Percentiles rank a stretch among this genome's conserved stretches.
Evolutionary conservation across 2,113 vertebrate genomes (phyloP).

Genomic region (Cololabis saira): DNA sequence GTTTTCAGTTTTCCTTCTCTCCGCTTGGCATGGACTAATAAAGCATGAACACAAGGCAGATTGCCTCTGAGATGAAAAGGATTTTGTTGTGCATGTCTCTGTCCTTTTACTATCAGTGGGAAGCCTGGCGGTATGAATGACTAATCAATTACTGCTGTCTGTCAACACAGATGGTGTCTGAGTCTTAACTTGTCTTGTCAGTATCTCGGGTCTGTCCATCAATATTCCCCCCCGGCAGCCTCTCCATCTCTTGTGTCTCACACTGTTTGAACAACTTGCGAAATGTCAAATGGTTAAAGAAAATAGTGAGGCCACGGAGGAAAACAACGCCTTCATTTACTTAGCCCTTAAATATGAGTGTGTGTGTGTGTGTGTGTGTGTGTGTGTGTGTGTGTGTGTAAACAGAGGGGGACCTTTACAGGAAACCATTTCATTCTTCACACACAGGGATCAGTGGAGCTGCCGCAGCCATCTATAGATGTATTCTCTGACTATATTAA

Average conservation of each 20-base stretch:
- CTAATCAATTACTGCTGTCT: constrained; percentile 66
- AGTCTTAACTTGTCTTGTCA: constrained; percentile 51
- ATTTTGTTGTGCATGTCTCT: constrained; percentile 49
- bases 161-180: constrained; percentile 67
- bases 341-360: background rate
- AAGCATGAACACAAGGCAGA: constrained; percentile 16
- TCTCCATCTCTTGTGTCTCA: constrained; percentile 28
- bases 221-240: constrained; percentile 51
- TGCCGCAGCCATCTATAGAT: constrained; percentile 40
- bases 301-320: constrained; percentile 13
- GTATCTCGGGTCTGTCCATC: constrained; percentile 57
- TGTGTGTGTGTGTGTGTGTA: background rate
- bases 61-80: constrained; percentile 39
- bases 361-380: background rate
- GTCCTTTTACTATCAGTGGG: constrained; percentile 63
- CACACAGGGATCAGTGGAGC: constrained; percentile 44
- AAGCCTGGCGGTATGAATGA: constrained; percentile 50
- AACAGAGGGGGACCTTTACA: constrained; percentile 41
- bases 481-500: constrained; percentile 25
- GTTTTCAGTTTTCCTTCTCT: constrained; percentile 10
- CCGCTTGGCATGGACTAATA: constrained; percentile 33
- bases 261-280: constrained; percentile 43
- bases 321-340: constrained; percentile 12
- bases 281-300: constrained; percentile 69
- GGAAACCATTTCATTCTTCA: constrained; percentile 28